These are phyloP conservation scores for Drosophila pullipes DNA, from an alignment of 2,888 invertebrate species.

Conservation along the genomic window DNA sequence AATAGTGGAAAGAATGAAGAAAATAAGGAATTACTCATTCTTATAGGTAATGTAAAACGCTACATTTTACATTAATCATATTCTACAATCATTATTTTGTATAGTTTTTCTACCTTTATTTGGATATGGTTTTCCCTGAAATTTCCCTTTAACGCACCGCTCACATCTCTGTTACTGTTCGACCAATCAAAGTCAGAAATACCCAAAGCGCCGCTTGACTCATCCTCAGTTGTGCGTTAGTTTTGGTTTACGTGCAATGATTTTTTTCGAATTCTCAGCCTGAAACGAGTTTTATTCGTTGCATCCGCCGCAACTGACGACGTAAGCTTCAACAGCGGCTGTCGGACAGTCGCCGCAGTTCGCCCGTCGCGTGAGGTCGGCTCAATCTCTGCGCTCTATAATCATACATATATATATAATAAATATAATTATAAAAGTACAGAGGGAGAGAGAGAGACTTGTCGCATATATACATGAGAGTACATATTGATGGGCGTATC, in stretches of 20 bases:
- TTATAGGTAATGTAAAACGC: neutral
- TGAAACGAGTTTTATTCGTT: constrained; percentile 66
- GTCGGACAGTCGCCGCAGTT: constrained; percentile 58
- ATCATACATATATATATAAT: constrained; percentile 3
- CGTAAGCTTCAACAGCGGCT: constrained; percentile 43
- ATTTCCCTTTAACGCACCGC: constrained; percentile 37
- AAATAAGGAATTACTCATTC: neutral
- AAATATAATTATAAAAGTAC: neutral
- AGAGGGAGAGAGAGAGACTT: neutral
- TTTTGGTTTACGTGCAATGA: constrained; percentile 26
- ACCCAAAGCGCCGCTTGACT: constrained; percentile 63
- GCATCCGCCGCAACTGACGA: constrained; percentile 39
- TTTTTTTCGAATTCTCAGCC: constrained; percentile 26
- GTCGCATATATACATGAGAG: constrained; percentile 20
- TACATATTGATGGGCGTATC: constrained; percentile 46
- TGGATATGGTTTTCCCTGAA: constrained; percentile 9
- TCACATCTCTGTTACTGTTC: constrained; percentile 17
- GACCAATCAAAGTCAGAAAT: constrained; percentile 52
- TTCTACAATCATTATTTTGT: neutral
- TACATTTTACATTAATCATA: neutral
- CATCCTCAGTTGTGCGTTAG: constrained; percentile 65
- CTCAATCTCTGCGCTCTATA: constrained; percentile 23
- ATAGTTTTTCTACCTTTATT: neutral
- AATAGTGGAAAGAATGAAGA: neutral
- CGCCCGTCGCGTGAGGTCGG: constrained; percentile 66